phyloP scores from a whole-genome alignment of 2,797 vertebrate genomes.

The Sparus aurata region DNA sequence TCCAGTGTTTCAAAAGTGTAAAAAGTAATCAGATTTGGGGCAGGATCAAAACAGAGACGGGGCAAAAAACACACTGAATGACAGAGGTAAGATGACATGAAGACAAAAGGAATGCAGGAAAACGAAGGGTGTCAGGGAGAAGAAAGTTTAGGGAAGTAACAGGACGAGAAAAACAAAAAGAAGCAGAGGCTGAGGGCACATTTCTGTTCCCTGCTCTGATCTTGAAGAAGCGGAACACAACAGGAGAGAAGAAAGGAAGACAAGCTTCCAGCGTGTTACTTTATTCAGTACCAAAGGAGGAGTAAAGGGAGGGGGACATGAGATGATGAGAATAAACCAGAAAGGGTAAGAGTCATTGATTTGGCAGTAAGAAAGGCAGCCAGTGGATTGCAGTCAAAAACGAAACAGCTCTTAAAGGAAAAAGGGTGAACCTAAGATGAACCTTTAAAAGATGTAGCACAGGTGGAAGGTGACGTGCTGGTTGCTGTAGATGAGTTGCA shows the following conservation, averaged over 20 bases:
- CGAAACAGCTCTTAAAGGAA: no score
- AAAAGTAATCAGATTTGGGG: background rate
- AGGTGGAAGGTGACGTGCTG: no score
- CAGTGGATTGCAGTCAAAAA: background rate
- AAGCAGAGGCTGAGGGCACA: background rate
- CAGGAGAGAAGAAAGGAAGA: background rate
- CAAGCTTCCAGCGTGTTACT: background rate
- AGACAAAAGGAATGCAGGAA: background rate
- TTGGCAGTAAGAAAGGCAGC: background rate
- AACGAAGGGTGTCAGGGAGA: background rate
- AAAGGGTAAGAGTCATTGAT: background rate
- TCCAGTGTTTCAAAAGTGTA: no score
- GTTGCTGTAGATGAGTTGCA: no score
- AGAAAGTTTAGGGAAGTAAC: background rate
- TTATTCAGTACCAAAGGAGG: background rate
- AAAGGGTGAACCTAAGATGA: no score
- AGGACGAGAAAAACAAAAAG: background rate
- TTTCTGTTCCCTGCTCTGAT: slow-evolving; percentile 17
- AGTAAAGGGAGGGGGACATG: background rate
- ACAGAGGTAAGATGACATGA: background rate
- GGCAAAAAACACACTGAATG: background rate
- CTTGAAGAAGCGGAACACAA: background rate
- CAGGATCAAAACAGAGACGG: background rate
- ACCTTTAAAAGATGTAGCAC: no score
- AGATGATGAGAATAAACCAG: background rate